Percentiles rank a stretch among this genome's conserved stretches.
phyloP scores from a whole-genome alignment of 2,888 invertebrate species.

The Ptilodon capucinus region DNA sequence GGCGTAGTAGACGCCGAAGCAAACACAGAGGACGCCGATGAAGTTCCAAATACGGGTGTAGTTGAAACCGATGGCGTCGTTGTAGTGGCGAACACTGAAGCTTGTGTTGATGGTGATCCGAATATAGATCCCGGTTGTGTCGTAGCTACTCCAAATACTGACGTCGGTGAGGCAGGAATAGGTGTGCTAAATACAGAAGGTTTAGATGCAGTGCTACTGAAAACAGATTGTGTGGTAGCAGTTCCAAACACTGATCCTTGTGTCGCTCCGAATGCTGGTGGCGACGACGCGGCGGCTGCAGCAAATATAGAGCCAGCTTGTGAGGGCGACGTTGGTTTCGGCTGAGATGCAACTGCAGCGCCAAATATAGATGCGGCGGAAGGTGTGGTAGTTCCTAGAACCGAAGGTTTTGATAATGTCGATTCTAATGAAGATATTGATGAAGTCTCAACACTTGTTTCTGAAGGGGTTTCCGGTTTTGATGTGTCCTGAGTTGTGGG shows the following conservation, averaged over 20 bases:
- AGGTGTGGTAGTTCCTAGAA: constrained; percentile 23
- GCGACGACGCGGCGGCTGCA: constrained; percentile 12
- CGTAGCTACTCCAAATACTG: constrained; percentile 38
- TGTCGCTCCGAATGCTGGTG: constrained; percentile 25
- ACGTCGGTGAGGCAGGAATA: constrained; percentile 35
- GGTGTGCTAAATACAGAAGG: constrained; percentile 38
- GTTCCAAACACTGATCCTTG: constrained; percentile 33
- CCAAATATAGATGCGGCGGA: constrained; percentile 42
- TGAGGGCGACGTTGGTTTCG: constrained; percentile 15
- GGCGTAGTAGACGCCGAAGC: constrained; percentile 35
- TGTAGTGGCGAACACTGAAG: constrained; percentile 38
- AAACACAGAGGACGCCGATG: constrained; percentile 43
- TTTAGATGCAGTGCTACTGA: constrained; percentile 26
- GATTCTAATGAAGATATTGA: constrained; percentile 11
- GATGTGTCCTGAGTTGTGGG: background rate
- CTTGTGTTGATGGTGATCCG: constrained; percentile 31
- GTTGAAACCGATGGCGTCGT: constrained; percentile 22
- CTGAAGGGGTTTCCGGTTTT: constrained; percentile 12
- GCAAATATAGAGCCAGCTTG: constrained; percentile 20
- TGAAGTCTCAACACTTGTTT: constrained; percentile 12
- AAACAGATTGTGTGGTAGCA: constrained; percentile 28
- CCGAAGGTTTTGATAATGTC: too few relatives aligned
- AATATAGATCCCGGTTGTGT: constrained; percentile 23
- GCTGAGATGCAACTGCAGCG: constrained; percentile 25
- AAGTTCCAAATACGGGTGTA: constrained; percentile 35